phyloP scores from a whole-genome alignment of 1,140 invertebrate genomes.

The Drosophila mauritiana region DNA sequence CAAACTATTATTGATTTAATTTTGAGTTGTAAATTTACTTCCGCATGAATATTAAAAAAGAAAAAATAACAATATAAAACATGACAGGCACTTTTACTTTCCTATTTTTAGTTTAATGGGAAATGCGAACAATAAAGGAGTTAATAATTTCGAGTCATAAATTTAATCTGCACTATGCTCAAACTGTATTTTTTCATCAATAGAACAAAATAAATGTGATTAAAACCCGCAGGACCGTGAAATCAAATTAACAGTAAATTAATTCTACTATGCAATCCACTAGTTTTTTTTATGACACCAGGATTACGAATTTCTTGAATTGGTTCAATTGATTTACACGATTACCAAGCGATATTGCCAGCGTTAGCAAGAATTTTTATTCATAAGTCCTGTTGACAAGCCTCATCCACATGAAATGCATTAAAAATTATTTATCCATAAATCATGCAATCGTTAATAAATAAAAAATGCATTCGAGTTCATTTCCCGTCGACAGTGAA shows the following conservation, averaged over 20 bases:
- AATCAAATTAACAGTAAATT: constrained; percentile 31
- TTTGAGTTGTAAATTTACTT: too few species aligned
- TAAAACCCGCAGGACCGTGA: constrained; percentile 11
- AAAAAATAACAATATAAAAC: background rate
- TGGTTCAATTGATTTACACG: constrained; percentile 37
- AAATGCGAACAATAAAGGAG: background rate
- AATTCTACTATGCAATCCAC: constrained; percentile 26
- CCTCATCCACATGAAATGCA: constrained; percentile 46
- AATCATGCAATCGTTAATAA: constrained; percentile 77
- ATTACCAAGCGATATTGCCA: constrained; percentile 24
- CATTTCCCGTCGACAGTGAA: constrained; percentile 74
- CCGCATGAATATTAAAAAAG: too few species aligned
- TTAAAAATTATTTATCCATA: constrained; percentile 78
- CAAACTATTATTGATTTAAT: too few species aligned
- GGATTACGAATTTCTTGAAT: constrained; percentile 20
- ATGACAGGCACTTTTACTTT: background rate
- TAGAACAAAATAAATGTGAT: constrained; percentile 5
- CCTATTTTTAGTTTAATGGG: background rate
- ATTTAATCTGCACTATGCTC: background rate
- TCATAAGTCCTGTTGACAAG: constrained; percentile 47
- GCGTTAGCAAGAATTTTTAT: constrained; percentile 27
- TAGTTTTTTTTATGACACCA: constrained; percentile 11
- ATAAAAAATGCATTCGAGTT: constrained; percentile 73
- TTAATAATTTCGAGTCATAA: background rate
- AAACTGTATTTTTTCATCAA: constrained; percentile 14